Evolutionary conservation across 2,797 vertebrate genomes (phyloP), one percentile per base, ranked within the genome.

Genomic region (Melopsittacus undulatus): DNA sequence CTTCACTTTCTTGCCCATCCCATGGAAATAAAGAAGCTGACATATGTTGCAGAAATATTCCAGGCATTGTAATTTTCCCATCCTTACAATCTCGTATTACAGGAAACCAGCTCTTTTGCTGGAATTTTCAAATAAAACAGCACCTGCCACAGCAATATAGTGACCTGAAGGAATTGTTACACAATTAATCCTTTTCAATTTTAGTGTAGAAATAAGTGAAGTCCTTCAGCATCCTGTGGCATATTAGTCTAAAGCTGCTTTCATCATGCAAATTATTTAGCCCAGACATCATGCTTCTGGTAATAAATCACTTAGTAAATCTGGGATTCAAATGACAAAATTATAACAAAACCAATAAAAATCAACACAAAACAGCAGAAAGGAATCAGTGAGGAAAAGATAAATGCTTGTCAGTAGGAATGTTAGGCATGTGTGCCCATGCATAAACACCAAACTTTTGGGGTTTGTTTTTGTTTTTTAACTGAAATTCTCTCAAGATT

Each of bases 401-500:
- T 19, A 83, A 89, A 91, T 83, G 16, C 21, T 30, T 75, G 48
- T 74, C 63, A 74, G 69, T n/a, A 74, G 14, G 66, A 78, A 64
- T 57, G 40, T 57, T 67, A 94, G 9, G 26, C 49, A 48, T 69
- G 54, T 82, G 59, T 86, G 34, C 15, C 19, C 5, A 1, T 43
- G 23, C 73, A 86, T 70, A 80, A 94, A 92, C 21, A 90, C 19
- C 48, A 70, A 89, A 75, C 7, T 7, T 32, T 67, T 30, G 23
- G n/a, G 34, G 5, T 40, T 70, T 49, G n/a, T 36, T 42, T 70
- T 40, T 24, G 43, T 13, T 59, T 86, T 92, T 93, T 80, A 19
- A 73, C 30, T 27, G 72, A 48, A 51, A 91, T 93, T 94, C 16
- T 97, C 74, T 95, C 63, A 91, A 89, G 79, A 96, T 1, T 83